Percentiles rank a stretch among this genome's conserved stretches.
Conservation (phyloP, 2,797 vertebrate genomes). For the Acrocephalus scirpaceus region DNA sequence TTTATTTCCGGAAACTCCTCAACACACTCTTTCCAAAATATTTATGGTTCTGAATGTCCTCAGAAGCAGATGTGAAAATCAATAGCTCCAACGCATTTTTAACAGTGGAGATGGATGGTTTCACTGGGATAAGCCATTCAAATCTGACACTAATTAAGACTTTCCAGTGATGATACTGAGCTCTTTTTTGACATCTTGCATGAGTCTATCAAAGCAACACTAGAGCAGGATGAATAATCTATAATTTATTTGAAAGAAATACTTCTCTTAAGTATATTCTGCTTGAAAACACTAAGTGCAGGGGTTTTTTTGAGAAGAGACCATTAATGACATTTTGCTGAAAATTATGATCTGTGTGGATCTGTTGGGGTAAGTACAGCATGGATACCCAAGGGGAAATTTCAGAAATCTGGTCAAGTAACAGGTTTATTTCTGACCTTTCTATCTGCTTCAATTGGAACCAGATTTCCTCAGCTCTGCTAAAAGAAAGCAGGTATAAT, state of each 20-base stretch:
- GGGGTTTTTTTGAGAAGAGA: neutral
- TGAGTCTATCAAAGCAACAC: neutral
- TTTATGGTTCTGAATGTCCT: neutral
- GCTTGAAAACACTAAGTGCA: neutral
- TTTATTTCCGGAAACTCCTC: neutral
- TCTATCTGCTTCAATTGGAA: neutral
- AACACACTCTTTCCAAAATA: neutral
- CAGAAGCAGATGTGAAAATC: conserved; percentile 18
- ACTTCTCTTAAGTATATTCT: neutral
- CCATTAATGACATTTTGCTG: neutral
- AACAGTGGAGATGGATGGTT: neutral
- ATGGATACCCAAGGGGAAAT: neutral
- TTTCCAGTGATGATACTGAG: neutral
- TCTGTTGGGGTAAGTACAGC: neutral
- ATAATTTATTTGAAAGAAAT: neutral
- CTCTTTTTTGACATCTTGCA: neutral
- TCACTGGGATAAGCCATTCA: neutral
- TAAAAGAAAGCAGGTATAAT: neutral
- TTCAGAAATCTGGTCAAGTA: neutral
- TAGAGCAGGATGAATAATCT: neutral
- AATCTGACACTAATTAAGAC: neutral
- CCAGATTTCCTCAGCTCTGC: neutral
- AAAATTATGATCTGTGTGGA: neutral
- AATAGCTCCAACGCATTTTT: neutral
- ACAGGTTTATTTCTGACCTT: neutral